Conservation (phyloP, 2,797 vertebrate species). For the Esox lucius region DNA sequence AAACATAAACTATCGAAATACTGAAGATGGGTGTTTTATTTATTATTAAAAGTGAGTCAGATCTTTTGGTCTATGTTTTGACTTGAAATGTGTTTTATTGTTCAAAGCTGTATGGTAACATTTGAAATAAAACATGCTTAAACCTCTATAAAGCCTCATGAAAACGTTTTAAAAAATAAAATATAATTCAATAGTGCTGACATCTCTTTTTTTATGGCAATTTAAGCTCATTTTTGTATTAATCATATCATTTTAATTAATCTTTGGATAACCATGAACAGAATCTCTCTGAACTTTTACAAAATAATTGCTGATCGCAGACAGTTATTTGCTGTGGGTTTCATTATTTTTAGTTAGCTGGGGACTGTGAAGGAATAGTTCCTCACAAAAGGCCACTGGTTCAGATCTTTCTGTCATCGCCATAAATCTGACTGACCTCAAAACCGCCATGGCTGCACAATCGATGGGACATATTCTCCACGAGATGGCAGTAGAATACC, state of each 20-base stretch:
- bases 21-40: conserved; percentile 58
- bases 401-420: conserved; percentile 67
- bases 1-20: background rate
- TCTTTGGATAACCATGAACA: conserved; percentile 59
- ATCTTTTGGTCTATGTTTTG: conserved; percentile 36
- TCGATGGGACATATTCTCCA: conserved; percentile 34
- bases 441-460: conserved; percentile 19
- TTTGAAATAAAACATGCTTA: conserved; percentile 61
- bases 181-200: conserved; percentile 41
- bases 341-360: conserved; percentile 63
- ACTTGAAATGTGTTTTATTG: conserved; percentile 38
- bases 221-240: conserved; percentile 45
- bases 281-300: conserved; percentile 28
- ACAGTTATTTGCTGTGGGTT: conserved; percentile 56
- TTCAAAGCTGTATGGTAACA: conserved; percentile 37
- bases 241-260: conserved; percentile 52
- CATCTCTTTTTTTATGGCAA: conserved; percentile 29
- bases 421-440: conserved; percentile 79
- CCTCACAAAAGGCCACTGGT: conserved; percentile 64
- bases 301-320: conserved; percentile 61
- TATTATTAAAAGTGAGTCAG: conserved; percentile 46
- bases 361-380: conserved; percentile 54
- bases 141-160: conserved; percentile 23
- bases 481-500: conserved; percentile 74
- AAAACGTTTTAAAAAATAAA: conserved; percentile 62